Base-by-base conservation (phyloP, 1,140 invertebrate genomes). In the Matsumurasca onukii region DNA sequence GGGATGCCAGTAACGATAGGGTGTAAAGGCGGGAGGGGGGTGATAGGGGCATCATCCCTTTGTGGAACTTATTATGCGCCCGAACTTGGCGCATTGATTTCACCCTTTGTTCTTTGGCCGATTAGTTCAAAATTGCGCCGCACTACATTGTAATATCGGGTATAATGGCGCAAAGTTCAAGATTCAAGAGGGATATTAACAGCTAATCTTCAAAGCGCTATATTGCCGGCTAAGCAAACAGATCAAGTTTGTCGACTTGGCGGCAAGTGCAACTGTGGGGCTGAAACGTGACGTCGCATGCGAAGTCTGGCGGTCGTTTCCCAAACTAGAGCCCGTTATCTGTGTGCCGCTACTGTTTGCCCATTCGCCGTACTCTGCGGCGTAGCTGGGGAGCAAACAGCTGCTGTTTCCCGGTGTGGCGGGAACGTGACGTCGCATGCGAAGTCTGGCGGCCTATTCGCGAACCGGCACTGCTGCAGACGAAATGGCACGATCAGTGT, bases 41-140 rank as follows among this genome's bases (percentile, higher is more conserved):
- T 20, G 34, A 39, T 39, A 17, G 17, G 55, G 24, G 24, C 3
- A 3, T 20, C 1, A 59, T 17, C 22, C 55, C 55, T 59, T 59
- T 59, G 55, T 59, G 24, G 24, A 59, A 59, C 55, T 59, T 59
- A 59, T 59, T 59, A 59, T 59, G 55, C 55, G 29, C 55, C 55
- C 55, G 55, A 59, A 59, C 55, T 59, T 59, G 29, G 55, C 22
- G 55, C 55, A 59, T 59, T 59, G 55, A 59, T 59, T 59, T 27
- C 55, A 22, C 55, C 24, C 55, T 59, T 59, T 59, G 55, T 59
- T 59, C 55, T 59, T 59, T 3, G 55, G 24, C 20, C 29, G 55
- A 59, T 59, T 59, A 59, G 55, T 59, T 59, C 22, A 59, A 25
- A 59, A 59, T 59, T 59, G 29, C 55, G 22, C 5, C 22, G 20